Conservation (phyloP, 92 coral and sea anemone species). For the Umimayanthus kanabou region DNA sequence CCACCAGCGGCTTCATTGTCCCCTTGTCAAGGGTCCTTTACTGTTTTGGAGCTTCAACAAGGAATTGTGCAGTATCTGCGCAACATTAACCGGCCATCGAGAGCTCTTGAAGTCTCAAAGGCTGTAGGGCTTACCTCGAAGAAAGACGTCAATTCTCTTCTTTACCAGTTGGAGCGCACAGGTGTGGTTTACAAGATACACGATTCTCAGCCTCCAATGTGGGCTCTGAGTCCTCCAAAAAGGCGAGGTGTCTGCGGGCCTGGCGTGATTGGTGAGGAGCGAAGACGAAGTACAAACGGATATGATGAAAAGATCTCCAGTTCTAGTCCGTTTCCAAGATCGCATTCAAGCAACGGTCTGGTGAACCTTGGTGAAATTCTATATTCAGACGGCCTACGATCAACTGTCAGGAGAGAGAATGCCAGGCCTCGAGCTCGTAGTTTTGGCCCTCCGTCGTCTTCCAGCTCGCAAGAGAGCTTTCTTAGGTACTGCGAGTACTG, state of each 20-base stretch:
- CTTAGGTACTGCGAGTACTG: constrained; percentile 74
- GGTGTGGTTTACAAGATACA: constrained; percentile 29
- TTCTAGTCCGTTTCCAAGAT: constrained; percentile 1
- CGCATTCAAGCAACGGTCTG: constrained; percentile 26
- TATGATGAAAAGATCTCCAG: constrained; percentile 40
- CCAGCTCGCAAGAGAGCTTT: constrained; percentile 38
- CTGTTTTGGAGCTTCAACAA: background rate
- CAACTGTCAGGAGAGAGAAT: background rate
- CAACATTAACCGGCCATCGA: constrained; percentile 35
- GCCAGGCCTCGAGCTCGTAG: constrained; percentile 26
- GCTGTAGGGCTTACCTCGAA: constrained; percentile 45
- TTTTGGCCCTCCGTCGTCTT: constrained; percentile 22
- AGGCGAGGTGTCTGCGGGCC: constrained; percentile 31
- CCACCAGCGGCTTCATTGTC: background rate
- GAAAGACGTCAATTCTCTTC: constrained; percentile 39
- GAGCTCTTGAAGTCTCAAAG: constrained; percentile 50
- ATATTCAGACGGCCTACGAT: background rate
- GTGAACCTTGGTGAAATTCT: background rate
- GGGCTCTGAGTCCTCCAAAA: constrained; percentile 22
- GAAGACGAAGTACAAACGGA: constrained; percentile 37
- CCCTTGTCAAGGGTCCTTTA: background rate
- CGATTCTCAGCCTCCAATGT: constrained; percentile 43
- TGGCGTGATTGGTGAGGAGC: constrained; percentile 81
- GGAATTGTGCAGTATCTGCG: constrained; percentile 40
- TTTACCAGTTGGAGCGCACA: constrained; percentile 33